Evolutionary conservation across 1,140 invertebrate species (phyloP).

Genomic region (Chionoecetes opilio): DNA sequence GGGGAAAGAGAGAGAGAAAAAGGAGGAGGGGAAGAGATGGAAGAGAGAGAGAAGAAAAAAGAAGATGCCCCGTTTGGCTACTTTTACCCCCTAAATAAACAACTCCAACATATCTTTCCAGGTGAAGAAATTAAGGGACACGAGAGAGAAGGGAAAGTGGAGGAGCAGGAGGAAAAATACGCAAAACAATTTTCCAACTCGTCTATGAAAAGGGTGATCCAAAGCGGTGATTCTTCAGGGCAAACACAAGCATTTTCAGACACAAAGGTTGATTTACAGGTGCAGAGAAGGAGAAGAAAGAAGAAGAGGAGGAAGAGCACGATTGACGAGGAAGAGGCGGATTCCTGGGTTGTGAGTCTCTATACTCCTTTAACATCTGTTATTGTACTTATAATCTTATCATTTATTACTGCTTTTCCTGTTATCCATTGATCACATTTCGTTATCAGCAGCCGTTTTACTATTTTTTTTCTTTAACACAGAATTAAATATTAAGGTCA

Average conservation of each 20-base stretch:
- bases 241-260: background rate
- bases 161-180: background rate
- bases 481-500: too few relatives aligned
- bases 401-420: background rate
- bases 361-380: background rate
- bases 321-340: background rate
- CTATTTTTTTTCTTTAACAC: too few relatives aligned
- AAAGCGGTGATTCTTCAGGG: background rate
- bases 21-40: too few relatives aligned
- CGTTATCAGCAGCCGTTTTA: too few relatives aligned
- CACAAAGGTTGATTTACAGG: slow-evolving; percentile 32
- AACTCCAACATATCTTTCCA: too few relatives aligned
- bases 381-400: background rate
- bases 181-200: background rate
- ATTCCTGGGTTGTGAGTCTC: background rate
- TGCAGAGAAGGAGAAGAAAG: background rate
- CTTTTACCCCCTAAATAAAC: too few relatives aligned
- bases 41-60: too few relatives aligned
- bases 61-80: too few relatives aligned
- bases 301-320: background rate
- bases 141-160: background rate
- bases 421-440: too few relatives aligned
- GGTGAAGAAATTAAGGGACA: too few relatives aligned
- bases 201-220: background rate
- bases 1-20: too few relatives aligned